Evolutionary conservation across 2,888 invertebrate species (phyloP).

Genomic region (Celastrina argiolus): DNA sequence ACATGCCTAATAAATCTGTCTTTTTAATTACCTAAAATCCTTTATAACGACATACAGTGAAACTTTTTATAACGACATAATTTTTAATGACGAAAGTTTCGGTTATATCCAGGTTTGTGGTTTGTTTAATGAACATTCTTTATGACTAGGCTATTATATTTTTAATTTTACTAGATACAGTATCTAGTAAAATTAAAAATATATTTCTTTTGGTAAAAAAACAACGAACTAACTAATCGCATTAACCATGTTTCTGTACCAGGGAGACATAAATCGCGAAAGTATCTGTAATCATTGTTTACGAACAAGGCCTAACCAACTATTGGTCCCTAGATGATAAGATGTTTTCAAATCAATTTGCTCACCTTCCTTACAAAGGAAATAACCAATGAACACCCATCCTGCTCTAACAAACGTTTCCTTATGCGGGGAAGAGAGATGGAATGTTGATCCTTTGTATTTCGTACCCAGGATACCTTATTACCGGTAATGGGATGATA

Average conservation of each 20-base stretch:
- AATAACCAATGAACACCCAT: conserved; percentile 23
- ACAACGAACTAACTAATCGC: too few relatives aligned
- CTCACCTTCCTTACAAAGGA: conserved; percentile 40
- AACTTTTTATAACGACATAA: too few relatives aligned
- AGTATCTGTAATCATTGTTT: conserved; percentile 14
- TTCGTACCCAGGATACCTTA: conserved; percentile 4
- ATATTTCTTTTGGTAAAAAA: too few relatives aligned
- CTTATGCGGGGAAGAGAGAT: conserved; percentile 2
- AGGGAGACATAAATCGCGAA: not conserved
- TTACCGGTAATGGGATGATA: conserved; percentile 15
- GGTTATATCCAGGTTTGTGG: too few relatives aligned
- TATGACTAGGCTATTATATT: too few relatives aligned
- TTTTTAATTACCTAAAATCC: too few relatives aligned
- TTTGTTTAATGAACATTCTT: too few relatives aligned
- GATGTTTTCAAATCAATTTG: conserved; percentile 47
- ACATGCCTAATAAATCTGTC: too few relatives aligned
- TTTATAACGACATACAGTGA: too few relatives aligned
- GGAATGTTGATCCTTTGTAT: conserved; percentile 12
- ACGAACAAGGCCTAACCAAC: conserved; percentile 38
- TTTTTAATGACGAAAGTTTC: too few relatives aligned
- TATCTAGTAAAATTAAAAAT: too few relatives aligned
- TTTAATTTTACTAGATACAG: too few relatives aligned
- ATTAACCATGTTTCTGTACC: not conserved
- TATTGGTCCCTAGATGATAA: conserved; percentile 35
- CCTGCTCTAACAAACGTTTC: conserved; percentile 16